Percentiles rank a stretch among this genome's conserved stretches.
These are phyloP conservation scores for Eumeta japonica DNA, from an alignment of 1,140 invertebrate genomes.

Conservation along the genomic window DNA sequence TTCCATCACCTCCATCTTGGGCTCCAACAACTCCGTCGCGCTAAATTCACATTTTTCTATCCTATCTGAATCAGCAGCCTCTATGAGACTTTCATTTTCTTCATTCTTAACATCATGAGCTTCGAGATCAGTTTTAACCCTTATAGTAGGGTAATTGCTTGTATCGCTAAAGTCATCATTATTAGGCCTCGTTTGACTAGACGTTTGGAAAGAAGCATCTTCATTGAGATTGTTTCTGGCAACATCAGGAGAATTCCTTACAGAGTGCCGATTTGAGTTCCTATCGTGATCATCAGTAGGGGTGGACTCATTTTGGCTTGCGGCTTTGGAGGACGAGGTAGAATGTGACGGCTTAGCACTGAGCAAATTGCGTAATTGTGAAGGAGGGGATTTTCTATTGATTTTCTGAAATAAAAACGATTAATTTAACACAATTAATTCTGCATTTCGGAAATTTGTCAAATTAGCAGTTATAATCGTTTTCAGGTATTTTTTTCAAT, in stretches of 20 bases:
- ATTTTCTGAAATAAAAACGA: slow-evolving; percentile 41
- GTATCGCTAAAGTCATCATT: slow-evolving; percentile 54
- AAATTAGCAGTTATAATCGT: background rate
- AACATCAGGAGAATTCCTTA: slow-evolving; percentile 53
- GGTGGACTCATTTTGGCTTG: slow-evolving; percentile 56
- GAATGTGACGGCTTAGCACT: slow-evolving; percentile 56
- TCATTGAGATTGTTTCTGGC: slow-evolving; percentile 56
- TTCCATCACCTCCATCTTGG: slow-evolving; percentile 54
- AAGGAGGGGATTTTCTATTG: slow-evolving; percentile 54
- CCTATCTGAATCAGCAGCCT: slow-evolving; percentile 41
- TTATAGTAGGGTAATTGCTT: slow-evolving; percentile 44
- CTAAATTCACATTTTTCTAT: slow-evolving; percentile 41
- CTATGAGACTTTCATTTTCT: slow-evolving; percentile 47
- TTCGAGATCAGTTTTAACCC: slow-evolving; percentile 57
- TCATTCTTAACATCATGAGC: slow-evolving; percentile 48
- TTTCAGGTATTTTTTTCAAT: background rate
- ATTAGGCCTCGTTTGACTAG: slow-evolving; percentile 57
- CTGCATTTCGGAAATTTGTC: background rate
- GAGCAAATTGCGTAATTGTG: slow-evolving; percentile 57
- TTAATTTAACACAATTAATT: slow-evolving; percentile 4
- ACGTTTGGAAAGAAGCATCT: slow-evolving; percentile 54
- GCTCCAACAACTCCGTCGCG: slow-evolving; percentile 45
- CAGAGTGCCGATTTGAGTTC: slow-evolving; percentile 40
- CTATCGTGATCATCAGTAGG: slow-evolving; percentile 49
- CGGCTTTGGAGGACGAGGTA: slow-evolving; percentile 58